Base-by-base conservation (phyloP, 2,113 vertebrate species). In the Chamaetylas fuelleborni region DNA sequence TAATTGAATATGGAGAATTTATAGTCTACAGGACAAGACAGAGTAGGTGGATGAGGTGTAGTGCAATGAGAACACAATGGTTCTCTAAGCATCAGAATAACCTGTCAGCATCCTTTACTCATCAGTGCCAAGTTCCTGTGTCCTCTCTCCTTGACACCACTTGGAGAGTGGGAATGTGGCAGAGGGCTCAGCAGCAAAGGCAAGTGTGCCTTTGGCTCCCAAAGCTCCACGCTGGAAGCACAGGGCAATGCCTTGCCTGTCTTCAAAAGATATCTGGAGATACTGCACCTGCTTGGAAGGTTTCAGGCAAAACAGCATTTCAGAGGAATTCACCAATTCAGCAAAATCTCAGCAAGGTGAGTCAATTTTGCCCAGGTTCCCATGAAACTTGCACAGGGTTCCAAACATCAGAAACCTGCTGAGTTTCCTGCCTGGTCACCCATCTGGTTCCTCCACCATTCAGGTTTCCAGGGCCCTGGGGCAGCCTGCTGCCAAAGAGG, bases 271-370 rank as follows among this genome's bases (percentile, higher is more conserved):
- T 90, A 95, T 38, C 82, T 95, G 80, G 62, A 97, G 95, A 94
- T 96, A 95, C 64, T 60, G 92, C 94, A 97, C 91, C 96, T 93
- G 92, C 88, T 94, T 28, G 5, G 92, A 94, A 95, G 69, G 94
- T 94, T 96, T 94, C 94, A 86, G 95, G 94, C 96, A 91, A 90
- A 94, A 97, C 94, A 71, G 72, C 83, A 91, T 94, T 95, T 97
- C 91, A 84, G 91, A 95, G 72, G 95, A 96, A 97, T 95, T 96
- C 88, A 93, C 88, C 91, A 94, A 93, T 96, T 97, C 96, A 97
- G 96, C 95, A 96, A 91, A 88, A 97, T 97, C 96, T 91, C 94
- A 81, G 25, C 34, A 51, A 94, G 95, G 86, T 95, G 95, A 96
- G 94, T 92, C 94, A 97, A 93, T 95, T 96, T 95, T 95, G 73